phyloP scores from a whole-genome alignment of 1,140 invertebrate species.

The Drosophila mayri region DNA sequence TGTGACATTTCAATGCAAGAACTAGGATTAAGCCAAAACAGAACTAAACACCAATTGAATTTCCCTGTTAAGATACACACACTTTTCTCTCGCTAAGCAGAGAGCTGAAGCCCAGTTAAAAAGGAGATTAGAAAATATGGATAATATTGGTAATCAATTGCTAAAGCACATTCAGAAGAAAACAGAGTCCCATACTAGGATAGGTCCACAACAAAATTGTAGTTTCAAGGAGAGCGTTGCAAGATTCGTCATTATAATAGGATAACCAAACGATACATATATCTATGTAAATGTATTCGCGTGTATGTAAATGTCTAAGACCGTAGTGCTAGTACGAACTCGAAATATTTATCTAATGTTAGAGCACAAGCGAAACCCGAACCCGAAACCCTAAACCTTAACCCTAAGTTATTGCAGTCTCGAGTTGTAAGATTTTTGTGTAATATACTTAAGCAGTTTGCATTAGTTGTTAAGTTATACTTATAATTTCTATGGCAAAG shows the following conservation, averaged over 20 bases:
- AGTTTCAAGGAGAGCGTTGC: constrained; percentile 37
- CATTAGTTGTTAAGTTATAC: constrained; percentile 68
- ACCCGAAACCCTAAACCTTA: constrained; percentile 7
- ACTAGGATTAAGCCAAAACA: constrained; percentile 33
- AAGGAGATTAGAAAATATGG: constrained; percentile 21
- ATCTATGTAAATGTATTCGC: constrained; percentile 69
- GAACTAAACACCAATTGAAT: constrained; percentile 22
- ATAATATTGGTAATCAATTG: constrained; percentile 34
- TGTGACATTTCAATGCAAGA: constrained; percentile 79
- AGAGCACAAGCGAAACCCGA: constrained; percentile 52
- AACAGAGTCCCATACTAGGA: constrained; percentile 26
- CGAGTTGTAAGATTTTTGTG: constrained; percentile 63
- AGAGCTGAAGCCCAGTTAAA: constrained; percentile 45
- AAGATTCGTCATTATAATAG: constrained; percentile 49
- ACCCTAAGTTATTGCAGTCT: constrained; percentile 37
- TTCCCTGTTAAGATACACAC: constrained; percentile 36
- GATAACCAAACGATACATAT: constrained; percentile 51
- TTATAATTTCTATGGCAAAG: constrained; percentile 60
- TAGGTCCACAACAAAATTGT: constrained; percentile 33
- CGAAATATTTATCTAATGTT: constrained; percentile 74
- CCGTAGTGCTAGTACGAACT: constrained; percentile 66
- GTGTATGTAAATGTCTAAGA: constrained; percentile 72
- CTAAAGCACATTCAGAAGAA: constrained; percentile 32
- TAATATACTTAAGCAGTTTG: constrained; percentile 78
- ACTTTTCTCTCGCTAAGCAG: constrained; percentile 5